Base-by-base conservation (phyloP, 1,140 invertebrate genomes). In the Bombus breviceps region DNA sequence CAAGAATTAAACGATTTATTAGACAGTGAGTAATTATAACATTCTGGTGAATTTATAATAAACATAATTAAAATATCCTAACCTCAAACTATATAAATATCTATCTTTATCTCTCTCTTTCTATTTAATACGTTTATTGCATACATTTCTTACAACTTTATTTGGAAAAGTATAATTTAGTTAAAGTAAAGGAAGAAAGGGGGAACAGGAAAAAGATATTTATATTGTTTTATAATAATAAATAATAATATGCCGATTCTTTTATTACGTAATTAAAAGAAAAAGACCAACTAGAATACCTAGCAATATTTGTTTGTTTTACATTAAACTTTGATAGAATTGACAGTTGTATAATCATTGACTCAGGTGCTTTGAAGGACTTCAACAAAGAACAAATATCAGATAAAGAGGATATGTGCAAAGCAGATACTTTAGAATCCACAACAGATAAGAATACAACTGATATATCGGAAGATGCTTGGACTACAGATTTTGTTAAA, bases 341-440 rank as follows among this genome's bases (percentile, higher is more conserved):
- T 75, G 8, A 9, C 68, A 1, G n/a, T 57, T 5, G 32, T 68
- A n/a, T n/a, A 53, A 68, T 83, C 53, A 78, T 85, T 83, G 22
- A 89, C 68, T 53, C 74, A 96, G 96, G 93, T 94, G 96, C 96
- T 83, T 91, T 96, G 66, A 91, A 96, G 91, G 96, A 96, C 90
- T 96, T 96, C 69, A 94, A 95, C 71, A 94, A 95, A 82, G 88
- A 28, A 86, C 89, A 78, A 64, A 76, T 32, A 83, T 92, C 43
- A 88, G 15, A 59, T 18, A 79, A 90, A n/a, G 39, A 59, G 0
- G 57, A 87, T 43, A 84, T 86, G 22, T 64, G 57, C 10, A 85
- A 89, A 69, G 75, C 37, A 13, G 84, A 73, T 18, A 57, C 73
- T 41, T 12, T 37, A 12, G 32, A 77, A 13, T 68, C 69, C 0